phyloP scores from a whole-genome alignment of 2,113 vertebrate species.

The Pluvialis apricaria region DNA sequence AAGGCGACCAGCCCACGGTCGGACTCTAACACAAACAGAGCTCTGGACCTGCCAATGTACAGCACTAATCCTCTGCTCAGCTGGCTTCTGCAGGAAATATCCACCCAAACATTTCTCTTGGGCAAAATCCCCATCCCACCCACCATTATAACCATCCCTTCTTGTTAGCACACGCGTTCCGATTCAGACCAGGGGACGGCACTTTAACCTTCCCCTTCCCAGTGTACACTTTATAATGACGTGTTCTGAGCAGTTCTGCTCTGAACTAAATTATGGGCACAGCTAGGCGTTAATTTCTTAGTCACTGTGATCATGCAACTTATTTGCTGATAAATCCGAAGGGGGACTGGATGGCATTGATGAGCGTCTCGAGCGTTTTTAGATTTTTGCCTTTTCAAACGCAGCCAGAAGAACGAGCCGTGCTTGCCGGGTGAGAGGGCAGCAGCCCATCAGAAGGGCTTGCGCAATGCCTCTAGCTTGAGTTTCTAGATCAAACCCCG shows the following conservation, averaged over 20 bases:
- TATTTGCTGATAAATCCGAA: neutral
- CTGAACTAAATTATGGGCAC: neutral
- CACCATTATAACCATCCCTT: neutral
- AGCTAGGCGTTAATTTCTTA: neutral
- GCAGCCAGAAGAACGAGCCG: neutral
- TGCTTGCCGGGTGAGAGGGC: neutral
- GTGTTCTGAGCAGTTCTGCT: neutral
- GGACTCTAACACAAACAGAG: neutral
- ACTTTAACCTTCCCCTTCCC: neutral
- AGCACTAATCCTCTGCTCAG: neutral
- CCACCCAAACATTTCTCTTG: neutral
- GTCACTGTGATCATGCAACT: neutral
- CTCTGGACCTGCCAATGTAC: neutral
- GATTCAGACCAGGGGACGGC: neutral
- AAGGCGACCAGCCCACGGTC: neutral
- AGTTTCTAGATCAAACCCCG: neutral
- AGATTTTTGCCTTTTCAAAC: neutral
- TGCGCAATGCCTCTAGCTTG: neutral
- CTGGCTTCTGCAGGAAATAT: neutral
- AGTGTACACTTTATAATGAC: accelerated
- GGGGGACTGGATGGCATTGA: neutral
- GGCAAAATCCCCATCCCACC: neutral
- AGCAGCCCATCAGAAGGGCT: neutral
- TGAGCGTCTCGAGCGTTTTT: neutral
- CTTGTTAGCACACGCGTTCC: accelerated